phyloP scores from a whole-genome alignment of 2,797 vertebrate species.

The Gypaetus barbatus region DNA sequence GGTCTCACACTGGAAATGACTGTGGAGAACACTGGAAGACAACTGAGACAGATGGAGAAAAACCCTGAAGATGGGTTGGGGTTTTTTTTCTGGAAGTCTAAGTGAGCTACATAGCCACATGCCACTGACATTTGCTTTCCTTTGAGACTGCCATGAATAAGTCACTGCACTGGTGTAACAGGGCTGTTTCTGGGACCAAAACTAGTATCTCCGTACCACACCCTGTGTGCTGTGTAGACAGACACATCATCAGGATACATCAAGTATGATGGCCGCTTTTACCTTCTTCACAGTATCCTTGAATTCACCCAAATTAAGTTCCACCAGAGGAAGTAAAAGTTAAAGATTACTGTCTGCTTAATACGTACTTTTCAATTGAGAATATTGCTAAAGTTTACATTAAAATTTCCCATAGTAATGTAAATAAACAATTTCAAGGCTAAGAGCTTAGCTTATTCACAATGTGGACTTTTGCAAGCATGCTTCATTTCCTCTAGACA shows the following conservation, averaged over 20 bases:
- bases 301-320: not conserved
- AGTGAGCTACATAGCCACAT: not conserved
- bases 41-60: not conserved
- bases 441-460: not conserved
- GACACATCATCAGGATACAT: not conserved
- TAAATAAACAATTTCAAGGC: not conserved
- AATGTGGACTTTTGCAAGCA: not conserved
- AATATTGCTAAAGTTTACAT: not conserved
- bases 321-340: not conserved
- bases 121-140: not conserved
- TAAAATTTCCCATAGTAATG: not conserved
- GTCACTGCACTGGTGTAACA: not conserved
- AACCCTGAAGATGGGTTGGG: too few relatives aligned
- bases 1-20: not conserved
- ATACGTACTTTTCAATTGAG: not conserved
- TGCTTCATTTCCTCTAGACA: not conserved
- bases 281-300: not conserved
- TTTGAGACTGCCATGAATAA: not conserved
- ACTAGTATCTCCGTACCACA: not conserved
- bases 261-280: not conserved
- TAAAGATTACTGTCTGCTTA: not conserved
- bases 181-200: not conserved
- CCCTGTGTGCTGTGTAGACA: not conserved
- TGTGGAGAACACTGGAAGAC: not conserved
- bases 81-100: not conserved